Conservation (phyloP, 1,140 invertebrate genomes). For the Oryzaephilus surinamensis region DNA sequence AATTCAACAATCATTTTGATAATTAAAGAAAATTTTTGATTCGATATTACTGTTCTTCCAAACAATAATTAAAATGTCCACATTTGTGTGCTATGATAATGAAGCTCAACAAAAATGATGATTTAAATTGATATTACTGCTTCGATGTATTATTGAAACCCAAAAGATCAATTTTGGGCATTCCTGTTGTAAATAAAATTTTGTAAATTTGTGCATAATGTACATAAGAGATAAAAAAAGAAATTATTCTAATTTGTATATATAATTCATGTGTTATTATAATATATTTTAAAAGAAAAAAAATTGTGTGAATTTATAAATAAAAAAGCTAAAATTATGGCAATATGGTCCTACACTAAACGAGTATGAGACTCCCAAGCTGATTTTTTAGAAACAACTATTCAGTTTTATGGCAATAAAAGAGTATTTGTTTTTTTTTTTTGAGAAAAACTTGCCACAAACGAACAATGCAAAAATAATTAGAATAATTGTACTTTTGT, state of each 20-base stretch:
- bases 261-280: constrained; percentile 30
- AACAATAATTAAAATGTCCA: too few species aligned
- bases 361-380: constrained; percentile 17
- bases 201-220: constrained; percentile 31
- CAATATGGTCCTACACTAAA: constrained; percentile 30
- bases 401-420: too few species aligned
- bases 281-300: constrained; percentile 35
- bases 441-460: too few species aligned
- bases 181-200: constrained; percentile 32
- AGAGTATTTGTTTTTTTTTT: too few species aligned
- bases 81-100: too few species aligned
- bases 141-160: too few species aligned
- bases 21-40: neutral
- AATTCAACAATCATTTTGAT: neutral
- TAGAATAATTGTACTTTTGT: too few species aligned
- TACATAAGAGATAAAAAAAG: constrained; percentile 34
- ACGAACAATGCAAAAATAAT: too few species aligned
- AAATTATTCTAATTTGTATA: constrained; percentile 34
- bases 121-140: constrained; percentile 29
- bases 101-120: constrained; percentile 15
- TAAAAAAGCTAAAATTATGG: too few species aligned
- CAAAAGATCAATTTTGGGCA: constrained; percentile 29
- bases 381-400: too few species aligned
- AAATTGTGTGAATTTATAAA: constrained; percentile 34
- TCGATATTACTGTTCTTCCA: too few species aligned